phyloP scores from a whole-genome alignment of 2,888 invertebrate species.

The Pristionchus fissidentatus region DNA sequence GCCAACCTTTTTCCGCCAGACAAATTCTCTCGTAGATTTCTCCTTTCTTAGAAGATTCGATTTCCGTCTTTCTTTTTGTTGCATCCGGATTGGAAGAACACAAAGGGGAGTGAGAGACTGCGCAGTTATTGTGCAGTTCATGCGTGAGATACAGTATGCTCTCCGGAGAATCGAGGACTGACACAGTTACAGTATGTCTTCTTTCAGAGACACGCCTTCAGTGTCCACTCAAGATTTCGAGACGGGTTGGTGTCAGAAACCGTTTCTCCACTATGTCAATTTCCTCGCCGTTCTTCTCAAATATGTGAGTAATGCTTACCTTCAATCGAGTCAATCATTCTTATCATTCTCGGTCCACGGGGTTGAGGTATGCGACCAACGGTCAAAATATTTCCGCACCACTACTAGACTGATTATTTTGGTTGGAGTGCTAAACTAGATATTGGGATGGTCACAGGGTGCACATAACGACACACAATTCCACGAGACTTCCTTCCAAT shows the following conservation, averaged over 20 bases:
- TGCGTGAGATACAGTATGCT: too few relatives aligned
- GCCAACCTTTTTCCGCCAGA: too few relatives aligned
- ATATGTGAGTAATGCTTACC: slow-evolving; percentile 3
- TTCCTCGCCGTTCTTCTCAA: slow-evolving; percentile 14
- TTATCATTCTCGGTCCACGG: slow-evolving; percentile 23
- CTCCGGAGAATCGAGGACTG: too few relatives aligned
- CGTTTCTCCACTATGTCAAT: slow-evolving; percentile 38
- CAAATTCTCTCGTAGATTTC: too few relatives aligned
- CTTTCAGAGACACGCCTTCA: slow-evolving; percentile 23
- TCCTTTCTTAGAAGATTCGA: too few relatives aligned
- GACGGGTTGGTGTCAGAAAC: slow-evolving; percentile 39
- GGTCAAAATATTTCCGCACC: too few relatives aligned
- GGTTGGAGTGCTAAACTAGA: too few relatives aligned
- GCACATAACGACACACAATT: background rate
- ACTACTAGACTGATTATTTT: too few relatives aligned
- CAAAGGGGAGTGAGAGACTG: background rate
- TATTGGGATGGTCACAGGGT: background rate
- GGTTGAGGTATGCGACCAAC: slow-evolving; percentile 31
- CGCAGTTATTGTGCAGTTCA: too few relatives aligned
- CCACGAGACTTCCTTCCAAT: background rate
- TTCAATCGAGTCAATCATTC: background rate
- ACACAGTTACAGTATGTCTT: too few relatives aligned
- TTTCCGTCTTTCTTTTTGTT: background rate
- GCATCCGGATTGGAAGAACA: background rate
- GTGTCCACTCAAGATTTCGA: background rate